phyloP scores from a whole-genome alignment of 2,113 vertebrate genomes.

The Catagonus wagneri region DNA sequence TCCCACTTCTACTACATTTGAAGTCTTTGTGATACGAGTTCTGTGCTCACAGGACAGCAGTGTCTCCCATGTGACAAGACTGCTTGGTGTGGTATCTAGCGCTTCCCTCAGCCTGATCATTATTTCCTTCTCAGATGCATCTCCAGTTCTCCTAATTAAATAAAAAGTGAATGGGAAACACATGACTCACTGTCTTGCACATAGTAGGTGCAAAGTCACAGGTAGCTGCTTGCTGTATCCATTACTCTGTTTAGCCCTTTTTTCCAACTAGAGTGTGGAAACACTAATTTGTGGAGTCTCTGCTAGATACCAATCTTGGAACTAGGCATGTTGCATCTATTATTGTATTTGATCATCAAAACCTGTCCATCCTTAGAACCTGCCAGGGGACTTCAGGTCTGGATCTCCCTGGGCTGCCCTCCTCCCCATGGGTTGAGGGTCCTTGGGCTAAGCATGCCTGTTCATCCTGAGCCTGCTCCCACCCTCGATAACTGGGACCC shows the following conservation, averaged over 20 bases:
- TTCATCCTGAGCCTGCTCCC: background rate
- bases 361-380: background rate
- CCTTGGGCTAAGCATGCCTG: background rate
- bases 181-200: background rate
- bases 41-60: background rate
- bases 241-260: background rate
- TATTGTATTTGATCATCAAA: background rate
- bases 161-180: background rate
- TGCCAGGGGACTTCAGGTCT: background rate
- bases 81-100: background rate
- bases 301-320: background rate
- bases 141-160: background rate
- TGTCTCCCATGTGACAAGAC: background rate
- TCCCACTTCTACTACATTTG: background rate
- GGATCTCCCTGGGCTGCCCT: background rate
- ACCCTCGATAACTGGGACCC: background rate
- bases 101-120: background rate
- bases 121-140: background rate
- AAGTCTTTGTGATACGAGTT: background rate
- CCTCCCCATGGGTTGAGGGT: background rate
- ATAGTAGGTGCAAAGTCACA: background rate
- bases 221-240: background rate
- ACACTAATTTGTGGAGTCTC: background rate
- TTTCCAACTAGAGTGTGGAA: background rate
- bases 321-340: background rate